Evolutionary conservation across 2,113 vertebrate species (phyloP).

Genomic region (Casuarius casuarius): DNA sequence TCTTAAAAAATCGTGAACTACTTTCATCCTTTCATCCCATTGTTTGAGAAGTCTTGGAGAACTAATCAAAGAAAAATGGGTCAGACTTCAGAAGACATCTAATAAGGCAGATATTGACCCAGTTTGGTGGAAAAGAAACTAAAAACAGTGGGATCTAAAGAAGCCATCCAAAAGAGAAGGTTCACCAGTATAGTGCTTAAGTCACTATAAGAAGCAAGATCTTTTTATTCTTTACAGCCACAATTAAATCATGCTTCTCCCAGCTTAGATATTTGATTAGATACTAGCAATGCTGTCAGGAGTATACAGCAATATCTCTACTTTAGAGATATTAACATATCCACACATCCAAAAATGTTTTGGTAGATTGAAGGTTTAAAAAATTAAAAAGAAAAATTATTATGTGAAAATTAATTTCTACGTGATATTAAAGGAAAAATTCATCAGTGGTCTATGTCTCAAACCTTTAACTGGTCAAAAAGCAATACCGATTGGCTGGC

Average conservation of each 20-base stretch:
- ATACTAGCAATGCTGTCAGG: background rate
- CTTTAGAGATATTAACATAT: background rate
- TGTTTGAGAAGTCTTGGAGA: background rate
- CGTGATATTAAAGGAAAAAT: background rate
- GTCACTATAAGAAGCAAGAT: background rate
- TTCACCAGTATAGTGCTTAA: background rate
- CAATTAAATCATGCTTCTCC: background rate
- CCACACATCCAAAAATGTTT: background rate
- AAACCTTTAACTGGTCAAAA: background rate
- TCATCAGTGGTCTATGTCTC: background rate
- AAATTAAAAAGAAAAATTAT: background rate
- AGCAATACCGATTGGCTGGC: background rate
- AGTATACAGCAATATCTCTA: background rate
- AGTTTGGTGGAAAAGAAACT: background rate
- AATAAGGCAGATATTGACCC: background rate
- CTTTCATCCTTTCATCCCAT: conserved; percentile 4
- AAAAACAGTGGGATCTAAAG: background rate
- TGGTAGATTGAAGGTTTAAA: background rate
- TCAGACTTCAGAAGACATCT: conserved; percentile 5
- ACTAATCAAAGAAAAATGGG: background rate
- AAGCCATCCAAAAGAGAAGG: background rate
- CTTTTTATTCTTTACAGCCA: background rate
- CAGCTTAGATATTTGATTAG: background rate
- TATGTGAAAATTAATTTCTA: background rate
- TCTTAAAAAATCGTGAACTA: background rate